A percentile compares a stretch with the other conserved stretches of the same genome.
phyloP scores from a whole-genome alignment of 2,797 vertebrate genomes.

The Diplodus puntazzo region DNA sequence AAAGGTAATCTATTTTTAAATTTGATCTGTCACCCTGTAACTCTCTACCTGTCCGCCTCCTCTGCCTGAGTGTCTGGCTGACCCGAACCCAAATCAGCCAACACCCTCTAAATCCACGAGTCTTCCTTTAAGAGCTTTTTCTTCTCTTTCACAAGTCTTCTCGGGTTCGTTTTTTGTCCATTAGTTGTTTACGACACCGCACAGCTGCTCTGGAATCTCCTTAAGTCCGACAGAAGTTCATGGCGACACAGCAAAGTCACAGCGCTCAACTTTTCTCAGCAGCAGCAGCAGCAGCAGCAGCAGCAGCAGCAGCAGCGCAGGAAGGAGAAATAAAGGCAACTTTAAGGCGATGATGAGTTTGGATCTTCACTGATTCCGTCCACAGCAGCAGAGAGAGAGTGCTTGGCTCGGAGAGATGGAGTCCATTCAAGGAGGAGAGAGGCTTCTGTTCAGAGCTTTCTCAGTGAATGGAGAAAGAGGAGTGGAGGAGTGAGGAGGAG shows the following conservation, averaged over 20 bases:
- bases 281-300: neutral
- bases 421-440: slow-evolving; percentile 64
- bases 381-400: neutral
- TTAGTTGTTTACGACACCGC: slow-evolving; percentile 23
- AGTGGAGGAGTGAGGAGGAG: slow-evolving; percentile 79
- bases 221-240: slow-evolving; percentile 74
- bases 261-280: slow-evolving; percentile 17
- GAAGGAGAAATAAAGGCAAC: neutral
- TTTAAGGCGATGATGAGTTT: neutral
- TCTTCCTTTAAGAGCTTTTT: neutral
- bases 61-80: neutral
- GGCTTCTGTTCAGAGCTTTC: slow-evolving; percentile 62
- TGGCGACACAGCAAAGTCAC: slow-evolving; percentile 29
- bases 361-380: slow-evolving; percentile 20
- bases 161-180: slow-evolving; percentile 18
- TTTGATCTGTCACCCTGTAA: slow-evolving; percentile 17
- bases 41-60: slow-evolving; percentile 13
- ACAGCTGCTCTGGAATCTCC: slow-evolving; percentile 42
- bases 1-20: slow-evolving; percentile 56
- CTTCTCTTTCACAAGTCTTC: slow-evolving; percentile 25
- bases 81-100: slow-evolving; percentile 10
- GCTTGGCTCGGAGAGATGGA: slow-evolving; percentile 48
- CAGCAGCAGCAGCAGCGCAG: neutral
- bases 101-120: slow-evolving; percentile 14
- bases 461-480: slow-evolving; percentile 79